Conservation (phyloP, 2,113 vertebrate genomes). For the sheep (Ovis aries) region DNA sequence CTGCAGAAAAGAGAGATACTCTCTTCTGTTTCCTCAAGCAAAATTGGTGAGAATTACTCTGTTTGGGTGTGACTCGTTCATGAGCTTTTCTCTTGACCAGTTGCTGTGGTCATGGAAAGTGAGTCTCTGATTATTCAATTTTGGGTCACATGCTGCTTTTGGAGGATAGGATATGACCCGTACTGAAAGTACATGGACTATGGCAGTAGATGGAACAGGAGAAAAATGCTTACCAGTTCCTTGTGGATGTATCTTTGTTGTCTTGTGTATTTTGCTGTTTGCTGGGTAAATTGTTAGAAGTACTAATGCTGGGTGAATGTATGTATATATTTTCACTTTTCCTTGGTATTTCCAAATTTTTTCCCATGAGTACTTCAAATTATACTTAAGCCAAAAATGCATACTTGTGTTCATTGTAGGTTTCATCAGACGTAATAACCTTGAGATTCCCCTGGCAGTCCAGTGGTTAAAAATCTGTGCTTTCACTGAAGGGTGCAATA, state of each 20-base stretch:
- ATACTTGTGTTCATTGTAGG: neutral
- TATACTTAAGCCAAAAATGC: neutral
- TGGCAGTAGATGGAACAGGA: neutral
- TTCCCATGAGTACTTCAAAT: neutral
- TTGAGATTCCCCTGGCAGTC: neutral
- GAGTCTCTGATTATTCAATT: neutral
- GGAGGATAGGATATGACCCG: neutral
- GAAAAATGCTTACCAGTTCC: neutral
- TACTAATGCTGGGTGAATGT: neutral
- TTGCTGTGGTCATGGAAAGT: neutral
- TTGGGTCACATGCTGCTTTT: neutral
- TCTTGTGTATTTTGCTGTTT: neutral
- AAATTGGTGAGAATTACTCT: neutral
- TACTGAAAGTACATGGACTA: neutral
- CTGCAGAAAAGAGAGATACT: neutral
- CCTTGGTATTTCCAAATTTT: neutral
- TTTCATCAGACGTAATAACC: neutral
- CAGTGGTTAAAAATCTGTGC: neutral
- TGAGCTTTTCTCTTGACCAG: neutral
- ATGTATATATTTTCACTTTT: neutral
- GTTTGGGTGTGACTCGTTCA: neutral
- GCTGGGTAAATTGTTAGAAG: neutral
- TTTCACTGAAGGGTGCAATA: neutral
- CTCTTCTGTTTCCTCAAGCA: neutral
- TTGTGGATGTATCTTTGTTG: neutral